phyloP scores from a whole-genome alignment of 2,888 invertebrate genomes.

The Leucania comma region DNA sequence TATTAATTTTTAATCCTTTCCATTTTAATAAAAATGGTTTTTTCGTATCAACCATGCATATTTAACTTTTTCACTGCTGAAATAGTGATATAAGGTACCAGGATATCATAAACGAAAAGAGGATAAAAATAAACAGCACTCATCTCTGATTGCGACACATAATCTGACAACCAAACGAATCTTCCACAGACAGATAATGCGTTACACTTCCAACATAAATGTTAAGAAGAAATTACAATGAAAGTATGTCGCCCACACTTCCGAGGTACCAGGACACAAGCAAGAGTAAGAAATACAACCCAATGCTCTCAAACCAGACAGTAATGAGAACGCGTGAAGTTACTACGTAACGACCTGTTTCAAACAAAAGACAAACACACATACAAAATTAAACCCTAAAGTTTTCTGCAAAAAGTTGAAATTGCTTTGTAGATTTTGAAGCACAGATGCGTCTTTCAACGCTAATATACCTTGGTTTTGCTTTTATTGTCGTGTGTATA shows the following conservation, averaged over 20 bases:
- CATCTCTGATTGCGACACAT: conserved; percentile 53
- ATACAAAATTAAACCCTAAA: conserved; percentile 61
- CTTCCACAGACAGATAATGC: conserved; percentile 22
- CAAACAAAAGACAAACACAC: conserved; percentile 61
- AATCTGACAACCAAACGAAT: conserved; percentile 51
- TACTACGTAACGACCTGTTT: conserved; percentile 69
- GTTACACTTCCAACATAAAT: conserved; percentile 33
- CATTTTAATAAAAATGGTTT: conserved; percentile 3
- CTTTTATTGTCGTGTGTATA: conserved; percentile 25
- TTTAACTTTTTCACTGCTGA: not conserved
- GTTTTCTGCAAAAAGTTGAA: conserved; percentile 12
- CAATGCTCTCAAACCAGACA: conserved; percentile 70
- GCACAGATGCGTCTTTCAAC: conserved; percentile 52
- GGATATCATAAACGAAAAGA: conserved; percentile 30
- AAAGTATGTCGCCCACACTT: conserved; percentile 67
- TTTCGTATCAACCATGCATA: not conserved
- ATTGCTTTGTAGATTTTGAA: conserved; percentile 39
- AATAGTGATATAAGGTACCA: conserved; percentile 22
- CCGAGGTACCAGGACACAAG: conserved; percentile 47
- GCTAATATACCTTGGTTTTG: conserved; percentile 62
- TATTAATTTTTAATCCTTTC: conserved; percentile 7
- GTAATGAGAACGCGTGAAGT: conserved; percentile 75
- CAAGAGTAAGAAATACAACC: conserved; percentile 64
- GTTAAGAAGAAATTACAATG: conserved; percentile 66
- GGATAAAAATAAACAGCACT: conserved; percentile 44